Evolutionary conservation across 2,113 vertebrate species (phyloP), one percentile per base, ranked within the genome.

Genomic region (Clupea harengus): DNA sequence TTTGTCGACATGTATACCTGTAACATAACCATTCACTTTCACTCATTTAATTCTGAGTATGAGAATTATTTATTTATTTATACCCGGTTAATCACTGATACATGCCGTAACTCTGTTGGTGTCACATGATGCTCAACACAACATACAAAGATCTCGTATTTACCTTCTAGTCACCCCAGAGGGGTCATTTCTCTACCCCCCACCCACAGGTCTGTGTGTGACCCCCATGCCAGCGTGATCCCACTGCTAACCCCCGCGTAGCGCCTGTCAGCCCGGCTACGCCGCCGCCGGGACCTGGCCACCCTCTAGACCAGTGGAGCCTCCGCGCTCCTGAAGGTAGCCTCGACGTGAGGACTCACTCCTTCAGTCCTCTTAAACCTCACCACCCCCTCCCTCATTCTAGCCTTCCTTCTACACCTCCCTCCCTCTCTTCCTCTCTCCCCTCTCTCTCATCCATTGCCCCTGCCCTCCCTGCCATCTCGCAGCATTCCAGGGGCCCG

Each of bases 401-500:
- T 60, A 78, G 28, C 72, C 28, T 32, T 17, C 32, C n/a, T 11
- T 64, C 9, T 20, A 22, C 13, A 45, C 75, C 57, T 25, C 1
- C 39, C 72, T 52, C 5, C 20, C 57, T 54, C 25, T 57, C 49
- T 82, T 60, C 64, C n/a, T 46, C 28, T 46, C 72, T 81, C 20
- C 20, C 86, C 86, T 84, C 22, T 72, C 39, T 83, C 82, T 45
- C 85, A 84, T 82, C 72, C 64, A 15, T 81, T 87, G 84, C 87
- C 49, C 87, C 88, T 47, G 11, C 17, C 52, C n/a, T 18, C 46
- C 81, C 91, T 90, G 89, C 90, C 92, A 91, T 92, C 89, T 90
- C 87, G 85, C 91, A 88, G 92, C 93, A 95, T 94, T 94, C 94
- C 93, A 90, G 85, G 90, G 89, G 89, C 91, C 88, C 17, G 22